Conservation (phyloP, 64 coral and sea anemone species). For the Stylophora pistillata region DNA sequence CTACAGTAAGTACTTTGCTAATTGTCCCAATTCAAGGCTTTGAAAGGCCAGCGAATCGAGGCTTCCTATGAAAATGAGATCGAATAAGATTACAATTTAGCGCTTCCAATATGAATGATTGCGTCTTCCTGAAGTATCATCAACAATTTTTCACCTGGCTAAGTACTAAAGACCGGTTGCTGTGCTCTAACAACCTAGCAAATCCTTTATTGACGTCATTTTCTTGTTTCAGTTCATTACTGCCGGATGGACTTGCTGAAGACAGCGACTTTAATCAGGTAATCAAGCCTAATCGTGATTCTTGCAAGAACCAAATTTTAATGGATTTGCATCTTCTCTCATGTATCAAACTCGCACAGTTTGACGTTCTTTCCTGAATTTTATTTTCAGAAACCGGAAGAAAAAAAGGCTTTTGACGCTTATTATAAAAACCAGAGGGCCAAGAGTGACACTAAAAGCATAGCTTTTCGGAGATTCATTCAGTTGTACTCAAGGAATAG, state of each 20-base stretch:
- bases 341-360: neutral
- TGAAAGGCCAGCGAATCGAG: neutral
- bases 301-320: neutral
- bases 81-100: slow-evolving; percentile 19
- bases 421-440: slow-evolving; percentile 34
- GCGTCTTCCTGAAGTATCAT: slow-evolving; percentile 37
- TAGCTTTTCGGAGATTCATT: slow-evolving; percentile 76
- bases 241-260: slow-evolving; percentile 7
- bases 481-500: slow-evolving; percentile 96
- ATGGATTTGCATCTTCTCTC: slow-evolving; percentile 41
- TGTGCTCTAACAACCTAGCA: neutral
- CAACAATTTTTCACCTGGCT: slow-evolving; percentile 37
- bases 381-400: slow-evolving; percentile 30
- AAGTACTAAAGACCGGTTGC: slow-evolving; percentile 14
- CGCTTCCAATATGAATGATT: neutral
- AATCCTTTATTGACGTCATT: slow-evolving; percentile 12
- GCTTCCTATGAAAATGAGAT: slow-evolving; percentile 11
- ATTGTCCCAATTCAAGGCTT: neutral
- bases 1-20: slow-evolving; percentile 32
- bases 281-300: neutral
- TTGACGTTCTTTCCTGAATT: neutral
- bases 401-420: slow-evolving; percentile 45
- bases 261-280: slow-evolving; percentile 28
- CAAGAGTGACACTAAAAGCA: slow-evolving; percentile 39
- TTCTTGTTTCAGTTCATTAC: slow-evolving; percentile 30